Conservation (phyloP, 2,113 vertebrate species). For the Kryptolebias marmoratus region DNA sequence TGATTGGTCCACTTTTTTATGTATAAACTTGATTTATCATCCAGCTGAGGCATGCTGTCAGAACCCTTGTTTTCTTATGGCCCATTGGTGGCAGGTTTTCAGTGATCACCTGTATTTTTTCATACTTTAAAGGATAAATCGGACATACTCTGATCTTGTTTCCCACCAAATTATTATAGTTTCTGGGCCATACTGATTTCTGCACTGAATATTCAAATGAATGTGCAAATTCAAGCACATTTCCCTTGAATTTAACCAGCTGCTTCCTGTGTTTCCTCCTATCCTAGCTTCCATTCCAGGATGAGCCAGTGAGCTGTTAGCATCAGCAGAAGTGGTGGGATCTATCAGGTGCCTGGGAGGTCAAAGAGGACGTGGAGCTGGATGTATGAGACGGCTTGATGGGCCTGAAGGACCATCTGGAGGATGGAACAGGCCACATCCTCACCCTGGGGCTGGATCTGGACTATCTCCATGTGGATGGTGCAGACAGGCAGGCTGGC, state of each 20-base stretch:
- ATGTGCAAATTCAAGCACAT: background rate
- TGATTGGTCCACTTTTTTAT: no score
- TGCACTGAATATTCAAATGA: background rate
- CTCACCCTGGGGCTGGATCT: constrained; percentile 84
- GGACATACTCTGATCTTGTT: background rate
- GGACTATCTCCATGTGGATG: constrained; percentile 90
- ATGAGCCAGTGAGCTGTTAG: constrained; percentile 68
- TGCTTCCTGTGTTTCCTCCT: constrained; percentile 29
- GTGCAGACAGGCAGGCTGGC: constrained; percentile 73
- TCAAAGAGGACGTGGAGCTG: constrained; percentile 79
- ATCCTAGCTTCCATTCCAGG: constrained; percentile 70
- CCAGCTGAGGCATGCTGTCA: no score
- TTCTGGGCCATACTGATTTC: background rate
- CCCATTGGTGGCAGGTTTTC: background rate
- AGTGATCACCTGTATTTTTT: no score
- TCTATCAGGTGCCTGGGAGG: constrained; percentile 47
- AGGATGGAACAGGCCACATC: constrained; percentile 84
- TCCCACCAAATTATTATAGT: background rate
- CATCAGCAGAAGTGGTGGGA: constrained; percentile 53
- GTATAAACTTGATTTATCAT: no score
- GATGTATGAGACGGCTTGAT: constrained; percentile 92
- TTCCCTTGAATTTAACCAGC: background rate
- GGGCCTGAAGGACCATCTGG: constrained; percentile 96
- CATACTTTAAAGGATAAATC: no score
- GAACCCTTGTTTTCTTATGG: no score